Conservation (phyloP, 1,140 invertebrate species). For the Pseudomyrmex pallidus region DNA sequence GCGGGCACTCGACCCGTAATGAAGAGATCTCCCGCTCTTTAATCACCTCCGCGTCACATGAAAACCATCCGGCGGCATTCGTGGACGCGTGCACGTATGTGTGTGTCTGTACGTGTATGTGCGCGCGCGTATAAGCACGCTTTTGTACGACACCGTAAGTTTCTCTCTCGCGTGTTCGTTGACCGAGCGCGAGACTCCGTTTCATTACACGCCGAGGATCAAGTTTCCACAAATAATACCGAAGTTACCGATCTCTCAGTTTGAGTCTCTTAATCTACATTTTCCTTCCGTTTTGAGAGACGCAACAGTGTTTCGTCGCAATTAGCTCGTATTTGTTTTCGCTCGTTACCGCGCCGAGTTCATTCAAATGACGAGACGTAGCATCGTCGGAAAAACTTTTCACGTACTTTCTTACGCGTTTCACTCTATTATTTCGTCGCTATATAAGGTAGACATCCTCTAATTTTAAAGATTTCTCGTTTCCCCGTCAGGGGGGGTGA, state of each 20-base stretch:
- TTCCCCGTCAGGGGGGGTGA: no score
- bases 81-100: neutral
- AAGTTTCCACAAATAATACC: constrained; percentile 46
- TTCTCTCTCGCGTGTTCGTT: constrained; percentile 38
- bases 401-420: no score
- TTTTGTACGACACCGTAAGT: constrained; percentile 42
- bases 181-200: constrained; percentile 15
- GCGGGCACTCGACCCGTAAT: constrained; percentile 52
- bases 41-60: constrained; percentile 51
- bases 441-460: no score
- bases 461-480: no score
- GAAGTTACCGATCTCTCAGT: constrained; percentile 32
- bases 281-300: neutral
- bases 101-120: neutral
- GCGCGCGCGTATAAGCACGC: constrained; percentile 22
- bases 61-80: constrained; percentile 26
- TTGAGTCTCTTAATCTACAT: neutral
- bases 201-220: constrained; percentile 36
- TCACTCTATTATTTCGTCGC: no score
- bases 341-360: neutral
- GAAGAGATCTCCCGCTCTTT: constrained; percentile 59
- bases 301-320: neutral
- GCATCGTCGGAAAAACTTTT: no score
- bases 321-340: neutral
- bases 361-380: no score